These are phyloP conservation scores for Danaus plexippus DNA, from an alignment of 1,140 invertebrate genomes.

Conservation along the genomic window DNA sequence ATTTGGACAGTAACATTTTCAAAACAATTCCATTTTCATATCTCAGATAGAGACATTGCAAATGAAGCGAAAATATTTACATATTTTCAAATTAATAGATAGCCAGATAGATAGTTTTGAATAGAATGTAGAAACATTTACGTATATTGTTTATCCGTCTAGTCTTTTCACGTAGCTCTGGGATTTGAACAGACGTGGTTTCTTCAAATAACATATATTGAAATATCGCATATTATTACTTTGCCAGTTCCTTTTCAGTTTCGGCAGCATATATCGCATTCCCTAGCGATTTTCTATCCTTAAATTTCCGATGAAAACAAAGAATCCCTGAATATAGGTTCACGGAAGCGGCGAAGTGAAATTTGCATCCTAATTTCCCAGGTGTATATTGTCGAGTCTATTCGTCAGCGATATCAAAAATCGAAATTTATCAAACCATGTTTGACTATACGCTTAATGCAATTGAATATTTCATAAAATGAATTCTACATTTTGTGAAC, in stretches of 20 bases:
- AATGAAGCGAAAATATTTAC: background rate
- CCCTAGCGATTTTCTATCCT: slow-evolving; percentile 50
- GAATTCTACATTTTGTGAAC: no score
- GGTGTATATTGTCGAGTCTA: slow-evolving; percentile 44
- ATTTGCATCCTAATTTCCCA: slow-evolving; percentile 70
- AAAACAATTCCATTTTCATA: no score
- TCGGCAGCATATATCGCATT: slow-evolving; percentile 18
- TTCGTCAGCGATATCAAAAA: slow-evolving; percentile 58
- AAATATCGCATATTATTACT: no score
- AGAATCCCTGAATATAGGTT: slow-evolving; percentile 61
- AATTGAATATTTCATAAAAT: no score
- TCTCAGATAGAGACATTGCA: no score
- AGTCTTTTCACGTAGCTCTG: no score
- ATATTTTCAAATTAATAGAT: slow-evolving; percentile 4
- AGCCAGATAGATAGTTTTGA: no score
- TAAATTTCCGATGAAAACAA: slow-evolving; percentile 67
- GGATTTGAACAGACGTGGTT: slow-evolving; percentile 1
- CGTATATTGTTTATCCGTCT: no score
- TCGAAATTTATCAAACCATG: slow-evolving; percentile 23
- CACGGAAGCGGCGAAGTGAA: slow-evolving; percentile 51
- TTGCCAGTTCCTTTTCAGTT: no score
- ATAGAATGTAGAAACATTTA: no score
- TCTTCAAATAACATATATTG: slow-evolving; percentile 11
- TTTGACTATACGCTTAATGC: background rate
- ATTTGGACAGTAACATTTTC: no score